These are phyloP conservation scores for Cephus pygmeus DNA, from an alignment of 2,888 invertebrate genomes.

Conservation along the genomic window DNA sequence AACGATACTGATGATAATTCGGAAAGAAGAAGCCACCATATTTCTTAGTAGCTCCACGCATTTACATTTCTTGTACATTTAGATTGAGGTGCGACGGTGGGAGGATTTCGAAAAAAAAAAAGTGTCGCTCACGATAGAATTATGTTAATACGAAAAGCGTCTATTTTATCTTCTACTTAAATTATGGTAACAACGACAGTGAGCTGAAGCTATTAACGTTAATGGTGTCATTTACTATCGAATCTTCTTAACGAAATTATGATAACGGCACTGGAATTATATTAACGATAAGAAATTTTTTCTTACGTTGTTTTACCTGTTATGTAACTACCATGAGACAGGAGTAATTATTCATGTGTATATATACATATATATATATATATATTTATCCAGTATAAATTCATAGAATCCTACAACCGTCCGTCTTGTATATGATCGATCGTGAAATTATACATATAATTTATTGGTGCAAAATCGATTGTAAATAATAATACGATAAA, in stretches of 20 bases:
- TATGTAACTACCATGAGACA: neutral
- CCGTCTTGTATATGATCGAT: no score
- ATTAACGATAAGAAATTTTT: neutral
- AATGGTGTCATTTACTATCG: neutral
- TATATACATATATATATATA: no score
- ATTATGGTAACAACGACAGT: neutral
- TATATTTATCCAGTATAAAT: no score
- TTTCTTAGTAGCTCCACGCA: neutral
- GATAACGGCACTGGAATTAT: neutral
- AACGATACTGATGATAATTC: neutral
- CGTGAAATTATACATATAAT: neutral
- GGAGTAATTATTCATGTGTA: no score
- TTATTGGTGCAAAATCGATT: neutral
- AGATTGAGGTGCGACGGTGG: neutral
- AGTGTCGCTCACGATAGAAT: neutral
- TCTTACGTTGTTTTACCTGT: neutral
- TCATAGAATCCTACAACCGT: no score
- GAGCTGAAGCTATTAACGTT: neutral
- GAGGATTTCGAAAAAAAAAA: neutral
- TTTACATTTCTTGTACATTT: neutral
- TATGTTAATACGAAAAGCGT: neutral
- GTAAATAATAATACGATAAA: neutral
- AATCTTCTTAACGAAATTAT: neutral
- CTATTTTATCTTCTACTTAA: neutral
- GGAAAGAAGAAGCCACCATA: neutral